These are phyloP conservation scores for Epicauta chinensis DNA, from an alignment of 1,140 invertebrate genomes.

Conservation along the genomic window DNA sequence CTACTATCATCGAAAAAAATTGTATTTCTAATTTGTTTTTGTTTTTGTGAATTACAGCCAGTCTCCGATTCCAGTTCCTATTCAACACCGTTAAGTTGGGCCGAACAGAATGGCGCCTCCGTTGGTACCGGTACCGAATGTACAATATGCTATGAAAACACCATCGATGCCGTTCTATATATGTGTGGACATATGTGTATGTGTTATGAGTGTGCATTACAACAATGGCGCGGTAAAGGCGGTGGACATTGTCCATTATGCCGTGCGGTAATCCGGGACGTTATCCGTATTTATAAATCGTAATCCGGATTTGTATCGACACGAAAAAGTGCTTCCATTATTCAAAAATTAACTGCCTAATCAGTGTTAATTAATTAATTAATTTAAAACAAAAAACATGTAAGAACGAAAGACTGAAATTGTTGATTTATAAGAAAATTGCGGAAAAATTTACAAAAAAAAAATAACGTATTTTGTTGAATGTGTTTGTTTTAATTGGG, in stretches of 20 bases:
- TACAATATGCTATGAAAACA: constrained; percentile 90
- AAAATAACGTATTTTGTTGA: too few relatives aligned
- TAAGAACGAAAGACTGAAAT: constrained; percentile 1
- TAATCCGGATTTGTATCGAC: constrained; percentile 43
- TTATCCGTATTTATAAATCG: constrained; percentile 91
- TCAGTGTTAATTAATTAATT: constrained; percentile 1
- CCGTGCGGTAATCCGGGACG: constrained; percentile 84
- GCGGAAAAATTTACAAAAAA: too few relatives aligned
- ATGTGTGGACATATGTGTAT: constrained; percentile 98
- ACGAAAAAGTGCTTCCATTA: constrained; percentile 9
- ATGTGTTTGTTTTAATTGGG: too few relatives aligned
- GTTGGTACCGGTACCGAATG: constrained; percentile 62
- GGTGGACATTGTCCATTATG: constrained; percentile 92
- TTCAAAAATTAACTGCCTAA: constrained; percentile 7
- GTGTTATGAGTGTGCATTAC: constrained; percentile 93
- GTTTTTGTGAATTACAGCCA: constrained; percentile 40
- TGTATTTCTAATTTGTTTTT: constrained; percentile 14
- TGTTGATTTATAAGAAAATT: too few relatives aligned
- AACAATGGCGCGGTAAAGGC: constrained; percentile 84
- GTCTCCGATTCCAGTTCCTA: constrained; percentile 40
- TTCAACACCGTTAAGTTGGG: constrained; percentile 38
- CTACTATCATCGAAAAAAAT: background rate
- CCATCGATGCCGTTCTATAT: constrained; percentile 89
- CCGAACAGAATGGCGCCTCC: constrained; percentile 43
- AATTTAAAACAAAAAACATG: constrained; percentile 10